phyloP scores from a whole-genome alignment of 2,113 vertebrate genomes.

The Australoheros scitulus region DNA sequence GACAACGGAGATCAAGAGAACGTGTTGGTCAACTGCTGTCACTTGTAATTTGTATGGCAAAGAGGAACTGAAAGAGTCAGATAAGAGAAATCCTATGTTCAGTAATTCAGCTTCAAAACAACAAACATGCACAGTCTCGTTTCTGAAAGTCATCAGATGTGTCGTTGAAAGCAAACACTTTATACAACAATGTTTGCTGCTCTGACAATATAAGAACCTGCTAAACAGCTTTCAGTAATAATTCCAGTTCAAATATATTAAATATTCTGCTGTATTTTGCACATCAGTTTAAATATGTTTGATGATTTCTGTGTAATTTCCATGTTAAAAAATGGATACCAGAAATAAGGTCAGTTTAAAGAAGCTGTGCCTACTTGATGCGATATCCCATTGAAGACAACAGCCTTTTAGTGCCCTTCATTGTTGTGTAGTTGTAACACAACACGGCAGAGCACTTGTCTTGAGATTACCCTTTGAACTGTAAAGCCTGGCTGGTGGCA shows the following conservation, averaged over 20 bases:
- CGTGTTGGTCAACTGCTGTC: conserved; percentile 42
- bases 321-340: not conserved
- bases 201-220: too few relatives aligned
- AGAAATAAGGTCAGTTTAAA: not conserved
- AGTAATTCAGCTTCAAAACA: not conserved
- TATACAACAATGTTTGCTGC: too few relatives aligned
- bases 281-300: not conserved
- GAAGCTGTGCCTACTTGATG: not conserved
- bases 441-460: conserved; percentile 51
- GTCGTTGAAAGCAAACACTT: not conserved
- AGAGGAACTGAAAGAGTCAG: conserved; percentile 45
- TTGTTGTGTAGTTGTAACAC: conserved; percentile 38
- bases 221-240: not conserved
- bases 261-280: not conserved
- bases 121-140: not conserved
- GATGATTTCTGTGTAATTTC: not conserved
- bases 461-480: conserved; percentile 63
- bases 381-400: not conserved
- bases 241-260: not conserved
- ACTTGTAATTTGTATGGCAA: conserved; percentile 45
- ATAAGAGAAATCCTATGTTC: not conserved
- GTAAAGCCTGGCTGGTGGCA: conserved; percentile 56
- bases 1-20: conserved; percentile 51
- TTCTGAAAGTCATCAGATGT: not conserved
- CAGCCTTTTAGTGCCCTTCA: conserved; percentile 36